A percentile compares a stretch with the other conserved stretches of the same genome.
These are phyloP conservation scores for Hyperoodon ampullatus DNA, from an alignment of 2,113 vertebrate genomes.

Conservation along the genomic window DNA sequence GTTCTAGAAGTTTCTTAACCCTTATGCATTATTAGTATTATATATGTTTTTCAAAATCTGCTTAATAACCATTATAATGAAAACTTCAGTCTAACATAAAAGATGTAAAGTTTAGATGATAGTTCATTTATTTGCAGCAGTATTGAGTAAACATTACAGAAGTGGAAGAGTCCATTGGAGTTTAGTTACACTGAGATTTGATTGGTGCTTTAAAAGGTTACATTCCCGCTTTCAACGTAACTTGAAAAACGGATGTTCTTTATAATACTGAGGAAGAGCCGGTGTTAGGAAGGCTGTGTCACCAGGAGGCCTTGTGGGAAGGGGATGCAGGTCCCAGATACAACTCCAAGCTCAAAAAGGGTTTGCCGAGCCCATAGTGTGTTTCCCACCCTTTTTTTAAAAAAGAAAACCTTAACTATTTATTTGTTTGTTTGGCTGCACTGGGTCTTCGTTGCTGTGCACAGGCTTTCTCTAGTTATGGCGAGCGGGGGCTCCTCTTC, in stretches of 20 bases:
- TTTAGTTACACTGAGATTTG: background rate
- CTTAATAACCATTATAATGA: background rate
- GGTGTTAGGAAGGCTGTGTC: background rate
- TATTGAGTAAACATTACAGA: background rate
- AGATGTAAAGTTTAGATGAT: background rate
- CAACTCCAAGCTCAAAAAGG: background rate
- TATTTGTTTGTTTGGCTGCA: too few species aligned
- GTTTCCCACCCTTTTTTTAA: background rate
- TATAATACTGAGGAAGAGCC: background rate
- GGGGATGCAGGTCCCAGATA: too few species aligned
- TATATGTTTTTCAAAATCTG: constrained; percentile 24
- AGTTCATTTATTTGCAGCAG: background rate
- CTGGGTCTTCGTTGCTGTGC: too few species aligned
- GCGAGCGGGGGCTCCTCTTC: too few species aligned
- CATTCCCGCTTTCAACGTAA: background rate
- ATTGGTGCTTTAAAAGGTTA: background rate
- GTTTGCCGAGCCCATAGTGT: background rate
- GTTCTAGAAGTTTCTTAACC: constrained; percentile 18
- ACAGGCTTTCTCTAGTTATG: too few species aligned
- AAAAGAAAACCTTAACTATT: too few species aligned
- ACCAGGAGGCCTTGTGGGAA: background rate
- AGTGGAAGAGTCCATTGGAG: background rate
- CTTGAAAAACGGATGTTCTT: background rate
- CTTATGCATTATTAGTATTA: background rate
- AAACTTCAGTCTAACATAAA: background rate